Percentiles rank a stretch among this genome's conserved stretches.
Evolutionary conservation across 2,888 invertebrate genomes (phyloP).

Genomic region (Norana najaformis): DNA sequence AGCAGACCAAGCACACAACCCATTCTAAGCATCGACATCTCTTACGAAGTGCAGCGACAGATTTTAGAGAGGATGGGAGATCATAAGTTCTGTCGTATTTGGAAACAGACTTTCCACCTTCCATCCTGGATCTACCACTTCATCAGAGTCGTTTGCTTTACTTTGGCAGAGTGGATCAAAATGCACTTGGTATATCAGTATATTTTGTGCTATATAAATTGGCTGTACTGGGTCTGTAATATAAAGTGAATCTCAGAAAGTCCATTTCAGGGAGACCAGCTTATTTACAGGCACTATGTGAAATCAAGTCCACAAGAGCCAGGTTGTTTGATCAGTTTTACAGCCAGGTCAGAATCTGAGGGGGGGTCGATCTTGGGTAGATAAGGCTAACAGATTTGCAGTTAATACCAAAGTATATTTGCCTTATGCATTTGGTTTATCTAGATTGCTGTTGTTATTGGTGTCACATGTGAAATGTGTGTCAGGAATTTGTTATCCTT

Average conservation of each 20-base stretch:
- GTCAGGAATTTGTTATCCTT: background rate
- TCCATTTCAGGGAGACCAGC: background rate
- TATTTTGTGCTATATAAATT: background rate
- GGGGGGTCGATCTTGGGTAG: background rate
- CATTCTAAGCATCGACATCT: background rate
- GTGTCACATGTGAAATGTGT: background rate
- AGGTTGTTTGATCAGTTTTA: background rate
- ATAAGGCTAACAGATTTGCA: background rate
- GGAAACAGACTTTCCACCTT: background rate
- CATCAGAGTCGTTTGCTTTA: background rate
- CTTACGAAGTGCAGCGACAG: background rate
- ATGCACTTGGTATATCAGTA: background rate
- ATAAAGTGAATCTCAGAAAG: background rate
- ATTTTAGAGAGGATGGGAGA: background rate
- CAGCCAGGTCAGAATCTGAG: background rate
- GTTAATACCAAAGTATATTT: background rate
- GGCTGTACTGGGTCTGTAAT: background rate
- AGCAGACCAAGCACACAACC: background rate
- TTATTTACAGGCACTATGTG: background rate
- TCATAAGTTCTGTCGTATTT: background rate
- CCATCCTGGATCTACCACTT: background rate
- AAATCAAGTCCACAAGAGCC: background rate
- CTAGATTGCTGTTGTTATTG: background rate
- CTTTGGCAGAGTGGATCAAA: background rate
- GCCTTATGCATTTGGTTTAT: background rate